Conservation (phyloP, 1,140 invertebrate genomes). For the Heliconius melpomene region DNA sequence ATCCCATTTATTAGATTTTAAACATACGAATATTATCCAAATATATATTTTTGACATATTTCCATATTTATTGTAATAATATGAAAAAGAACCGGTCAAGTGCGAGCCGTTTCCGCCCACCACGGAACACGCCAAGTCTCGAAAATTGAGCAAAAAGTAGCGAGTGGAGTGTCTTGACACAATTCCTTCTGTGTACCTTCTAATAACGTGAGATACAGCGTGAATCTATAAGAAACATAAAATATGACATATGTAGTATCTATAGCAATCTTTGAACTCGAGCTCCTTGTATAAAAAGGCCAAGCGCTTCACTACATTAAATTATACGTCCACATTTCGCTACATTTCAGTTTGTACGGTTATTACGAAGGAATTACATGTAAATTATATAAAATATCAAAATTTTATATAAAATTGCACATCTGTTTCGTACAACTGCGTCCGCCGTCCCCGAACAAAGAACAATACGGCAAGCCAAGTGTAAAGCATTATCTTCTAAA, state of each 20-base stretch:
- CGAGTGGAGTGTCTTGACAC: no score
- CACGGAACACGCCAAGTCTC: no score
- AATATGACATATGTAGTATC: no score
- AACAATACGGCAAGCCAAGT: slow-evolving; percentile 17
- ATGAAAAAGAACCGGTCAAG: no score
- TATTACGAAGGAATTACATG: background rate
- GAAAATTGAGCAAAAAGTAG: no score
- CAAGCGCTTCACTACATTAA: background rate
- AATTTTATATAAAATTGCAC: slow-evolving; percentile 3
- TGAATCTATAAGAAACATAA: no score
- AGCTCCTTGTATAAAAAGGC: background rate
- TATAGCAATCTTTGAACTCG: no score
- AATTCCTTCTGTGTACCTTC: no score
- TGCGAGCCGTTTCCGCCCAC: no score
- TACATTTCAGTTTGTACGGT: background rate
- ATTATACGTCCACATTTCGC: background rate
- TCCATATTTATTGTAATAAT: no score
- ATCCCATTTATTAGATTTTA: background rate
- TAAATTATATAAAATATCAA: background rate
- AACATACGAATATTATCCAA: background rate
- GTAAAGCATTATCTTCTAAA: slow-evolving; percentile 34
- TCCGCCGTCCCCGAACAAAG: slow-evolving; percentile 17
- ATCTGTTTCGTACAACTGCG: background rate
- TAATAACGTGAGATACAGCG: no score
- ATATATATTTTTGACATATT: background rate